Evolutionary conservation across 2,888 invertebrate species (phyloP), one percentile per base, ranked within the genome.

Genomic region (Dryobota labecula): DNA sequence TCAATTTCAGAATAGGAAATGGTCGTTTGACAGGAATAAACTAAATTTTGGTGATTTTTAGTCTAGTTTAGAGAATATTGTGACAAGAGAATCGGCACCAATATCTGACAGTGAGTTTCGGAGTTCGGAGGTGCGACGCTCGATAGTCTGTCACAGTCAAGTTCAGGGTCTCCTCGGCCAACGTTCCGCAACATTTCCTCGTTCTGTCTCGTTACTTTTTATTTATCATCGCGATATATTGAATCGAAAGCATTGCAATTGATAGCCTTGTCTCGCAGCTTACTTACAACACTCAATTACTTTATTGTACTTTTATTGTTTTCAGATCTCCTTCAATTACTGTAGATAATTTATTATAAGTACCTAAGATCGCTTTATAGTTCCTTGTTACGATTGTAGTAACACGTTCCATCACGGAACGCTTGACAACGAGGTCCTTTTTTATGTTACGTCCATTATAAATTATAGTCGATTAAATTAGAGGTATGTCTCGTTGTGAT

Each of bases 131-230:
- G 80, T 81, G 84, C 88, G 85, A 84, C 89, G 85, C 85, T 90
- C 88, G 87, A 87, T 88, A 88, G 90, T 90, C 90, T 92, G 90
- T 90, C 90, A 88, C 90, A 92, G 92, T 93, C 94, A 94, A 94
- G 94, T 94, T 95, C 94, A 94, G 89, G 94, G 94, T 86, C 92
- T 90, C 87, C 80, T 68, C 85, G 82, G 83, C 78, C 85, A 80
- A 85, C 80, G 89, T 88, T 88, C 87, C 84, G 87, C 88, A 84
- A 87, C 87, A 88, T 88, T 91, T 91, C 90, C 89, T 88, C 86
- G 85, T 90, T 88, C 87, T 85, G 86, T 89, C 85, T 90, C 87
- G 84, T 83, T 84, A 83, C 82, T 84, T 83, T 86, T 84, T 86
- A 80, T 83, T 87, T 85, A 88, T 83, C 84, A 84, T 78, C 58